Evolutionary conservation across 2,888 invertebrate genomes (phyloP).

Genomic region (Cylindroiulus punctatus): DNA sequence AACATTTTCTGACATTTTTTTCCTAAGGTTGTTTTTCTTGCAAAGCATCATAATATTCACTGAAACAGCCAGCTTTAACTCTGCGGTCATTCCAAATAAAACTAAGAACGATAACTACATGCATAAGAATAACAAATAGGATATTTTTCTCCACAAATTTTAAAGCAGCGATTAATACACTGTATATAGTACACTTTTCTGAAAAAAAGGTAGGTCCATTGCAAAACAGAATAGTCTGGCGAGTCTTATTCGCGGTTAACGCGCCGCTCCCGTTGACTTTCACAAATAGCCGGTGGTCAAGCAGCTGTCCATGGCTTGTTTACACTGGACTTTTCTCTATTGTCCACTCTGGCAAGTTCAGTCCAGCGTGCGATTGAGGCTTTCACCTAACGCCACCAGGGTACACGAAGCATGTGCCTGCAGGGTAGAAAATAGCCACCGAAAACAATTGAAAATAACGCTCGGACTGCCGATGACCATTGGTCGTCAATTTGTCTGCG

Average conservation of each 20-base stretch:
- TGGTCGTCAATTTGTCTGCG: conserved; percentile 26
- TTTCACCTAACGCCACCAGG: conserved; percentile 4
- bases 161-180: too few relatives aligned
- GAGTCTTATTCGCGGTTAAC: background rate
- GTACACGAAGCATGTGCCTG: background rate
- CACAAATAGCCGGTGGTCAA: conserved; percentile 15
- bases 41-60: too few relatives aligned
- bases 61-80: too few relatives aligned
- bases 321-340: conserved; percentile 10
- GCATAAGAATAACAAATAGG: too few relatives aligned
- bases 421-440: background rate
- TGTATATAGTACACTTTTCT: background rate
- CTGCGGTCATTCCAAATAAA: too few relatives aligned
- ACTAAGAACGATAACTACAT: too few relatives aligned
- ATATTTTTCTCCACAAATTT: too few relatives aligned
- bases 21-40: too few relatives aligned
- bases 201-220: background rate
- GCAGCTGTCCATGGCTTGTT: background rate
- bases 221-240: background rate
- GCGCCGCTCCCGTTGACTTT: background rate
- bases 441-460: conserved; percentile 14
- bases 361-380: conserved; percentile 29
- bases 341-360: conserved; percentile 28
- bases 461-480: background rate
- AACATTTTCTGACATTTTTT: too few relatives aligned